Evolutionary conservation across 2,797 vertebrate species (phyloP).

Genomic region (Diglossa cyanea): DNA sequence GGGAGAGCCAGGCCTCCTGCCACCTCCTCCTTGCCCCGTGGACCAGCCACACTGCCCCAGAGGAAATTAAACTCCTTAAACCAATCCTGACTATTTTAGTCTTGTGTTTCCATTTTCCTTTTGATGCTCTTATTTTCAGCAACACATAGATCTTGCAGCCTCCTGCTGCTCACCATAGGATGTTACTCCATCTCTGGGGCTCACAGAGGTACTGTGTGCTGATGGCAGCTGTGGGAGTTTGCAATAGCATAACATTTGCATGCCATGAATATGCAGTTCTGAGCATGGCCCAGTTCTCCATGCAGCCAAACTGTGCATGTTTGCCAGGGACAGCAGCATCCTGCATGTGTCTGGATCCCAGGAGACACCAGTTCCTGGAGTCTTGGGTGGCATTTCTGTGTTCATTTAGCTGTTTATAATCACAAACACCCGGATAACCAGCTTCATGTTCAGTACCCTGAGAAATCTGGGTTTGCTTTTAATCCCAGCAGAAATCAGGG

Average conservation of each 20-base stretch:
- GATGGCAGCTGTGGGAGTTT: conserved; percentile 40
- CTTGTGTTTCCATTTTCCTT: conserved; percentile 3
- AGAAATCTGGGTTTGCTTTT: background rate
- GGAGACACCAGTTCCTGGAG: background rate
- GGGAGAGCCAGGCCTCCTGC: background rate
- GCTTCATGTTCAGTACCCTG: background rate
- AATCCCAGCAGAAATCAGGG: conserved; percentile 19
- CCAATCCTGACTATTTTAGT: background rate
- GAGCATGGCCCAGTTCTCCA: conserved; percentile 34
- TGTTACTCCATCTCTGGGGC: conserved; percentile 18
- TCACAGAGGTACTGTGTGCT: background rate
- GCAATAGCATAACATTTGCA: conserved; percentile 44
- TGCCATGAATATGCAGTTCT: conserved; percentile 53
- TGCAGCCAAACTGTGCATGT: background rate
- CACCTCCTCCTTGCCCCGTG: fast-evolving
- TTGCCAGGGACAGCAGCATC: conserved; percentile 20
- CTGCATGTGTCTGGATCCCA: background rate
- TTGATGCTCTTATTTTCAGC: conserved; percentile 15
- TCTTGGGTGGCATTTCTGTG: background rate
- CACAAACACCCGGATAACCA: background rate
- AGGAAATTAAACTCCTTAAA: conserved; percentile 7
- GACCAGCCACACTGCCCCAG: background rate
- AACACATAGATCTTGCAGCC: background rate
- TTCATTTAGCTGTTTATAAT: background rate
- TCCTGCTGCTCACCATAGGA: conserved; percentile 23